These are phyloP conservation scores for Pissodes strobi DNA, from an alignment of 1,140 invertebrate species.

Conservation along the genomic window DNA sequence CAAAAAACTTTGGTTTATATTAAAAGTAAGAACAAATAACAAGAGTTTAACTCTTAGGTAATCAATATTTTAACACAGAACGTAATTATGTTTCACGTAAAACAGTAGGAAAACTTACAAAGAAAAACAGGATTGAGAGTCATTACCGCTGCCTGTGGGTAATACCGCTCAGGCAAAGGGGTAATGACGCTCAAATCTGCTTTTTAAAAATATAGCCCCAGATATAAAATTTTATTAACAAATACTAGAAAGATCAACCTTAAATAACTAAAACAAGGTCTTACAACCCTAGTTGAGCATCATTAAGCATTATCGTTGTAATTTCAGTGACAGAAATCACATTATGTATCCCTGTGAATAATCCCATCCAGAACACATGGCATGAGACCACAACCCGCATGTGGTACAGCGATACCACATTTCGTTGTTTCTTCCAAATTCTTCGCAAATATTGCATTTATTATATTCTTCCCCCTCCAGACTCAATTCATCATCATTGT, in stretches of 20 bases:
- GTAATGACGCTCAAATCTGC: constrained; percentile 44
- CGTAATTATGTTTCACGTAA: constrained; percentile 21
- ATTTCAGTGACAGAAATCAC: constrained; percentile 38
- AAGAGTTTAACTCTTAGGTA: constrained; percentile 13
- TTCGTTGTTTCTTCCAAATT: constrained; percentile 45
- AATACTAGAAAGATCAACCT: no score
- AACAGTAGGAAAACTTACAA: constrained; percentile 22
- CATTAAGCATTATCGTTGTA: constrained; percentile 26
- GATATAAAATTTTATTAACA: no score
- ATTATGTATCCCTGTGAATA: constrained; percentile 42
- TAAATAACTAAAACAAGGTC: no score
- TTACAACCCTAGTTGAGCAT: constrained; percentile 14
- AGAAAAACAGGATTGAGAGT: constrained; percentile 23
- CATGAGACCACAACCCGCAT: constrained; percentile 47
- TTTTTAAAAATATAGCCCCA: constrained; percentile 38
- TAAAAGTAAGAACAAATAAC: constrained; percentile 2
- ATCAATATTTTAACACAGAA: constrained; percentile 15
- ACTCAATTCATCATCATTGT: constrained; percentile 43
- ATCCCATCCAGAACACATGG: constrained; percentile 46
- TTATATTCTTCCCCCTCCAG: constrained; percentile 42
- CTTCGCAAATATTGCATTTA: constrained; percentile 39
- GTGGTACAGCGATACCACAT: constrained; percentile 46
- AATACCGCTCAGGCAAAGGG: constrained; percentile 23
- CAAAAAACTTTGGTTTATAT: constrained; percentile 49
- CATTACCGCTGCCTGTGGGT: constrained; percentile 26